These are phyloP conservation scores for Dreissena rostriformis DNA, from an alignment of 1,140 invertebrate genomes.

Conservation along the genomic window DNA sequence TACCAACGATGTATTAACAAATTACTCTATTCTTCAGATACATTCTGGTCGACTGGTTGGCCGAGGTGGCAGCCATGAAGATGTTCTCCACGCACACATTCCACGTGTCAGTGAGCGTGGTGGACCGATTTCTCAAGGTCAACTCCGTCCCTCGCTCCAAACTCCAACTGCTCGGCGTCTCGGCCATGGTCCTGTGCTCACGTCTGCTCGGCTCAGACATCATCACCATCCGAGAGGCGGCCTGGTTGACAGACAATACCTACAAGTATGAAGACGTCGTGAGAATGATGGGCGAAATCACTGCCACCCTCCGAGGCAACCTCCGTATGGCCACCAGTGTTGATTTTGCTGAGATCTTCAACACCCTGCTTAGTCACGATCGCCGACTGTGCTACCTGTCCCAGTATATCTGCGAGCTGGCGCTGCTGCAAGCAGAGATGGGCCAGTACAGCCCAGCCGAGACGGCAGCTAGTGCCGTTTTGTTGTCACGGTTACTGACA, in stretches of 20 bases:
- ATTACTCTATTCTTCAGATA: constrained; percentile 70
- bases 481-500: constrained; percentile 73
- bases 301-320: constrained; percentile 75
- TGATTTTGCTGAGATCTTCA: constrained; percentile 75
- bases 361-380: constrained; percentile 62
- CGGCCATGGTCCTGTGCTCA: constrained; percentile 79
- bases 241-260: constrained; percentile 81
- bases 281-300: constrained; percentile 80
- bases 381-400: constrained; percentile 64
- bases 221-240: constrained; percentile 80
- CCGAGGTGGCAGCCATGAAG: constrained; percentile 80
- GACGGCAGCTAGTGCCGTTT: constrained; percentile 75
- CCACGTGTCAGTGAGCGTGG: constrained; percentile 78
- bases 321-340: constrained; percentile 74
- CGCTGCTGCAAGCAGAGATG: constrained; percentile 77
- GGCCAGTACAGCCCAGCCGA: constrained; percentile 75
- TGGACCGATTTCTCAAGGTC: constrained; percentile 76
- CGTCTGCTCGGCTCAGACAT: constrained; percentile 79
- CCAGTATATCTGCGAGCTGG: constrained; percentile 78
- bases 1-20: background rate
- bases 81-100: constrained; percentile 76
- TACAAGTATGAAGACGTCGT: constrained; percentile 81
- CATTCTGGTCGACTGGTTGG: constrained; percentile 80
- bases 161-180: constrained; percentile 79
- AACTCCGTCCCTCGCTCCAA: constrained; percentile 72